phyloP scores from a whole-genome alignment of 1,140 invertebrate species.

The Aporrectodea caliginosa region DNA sequence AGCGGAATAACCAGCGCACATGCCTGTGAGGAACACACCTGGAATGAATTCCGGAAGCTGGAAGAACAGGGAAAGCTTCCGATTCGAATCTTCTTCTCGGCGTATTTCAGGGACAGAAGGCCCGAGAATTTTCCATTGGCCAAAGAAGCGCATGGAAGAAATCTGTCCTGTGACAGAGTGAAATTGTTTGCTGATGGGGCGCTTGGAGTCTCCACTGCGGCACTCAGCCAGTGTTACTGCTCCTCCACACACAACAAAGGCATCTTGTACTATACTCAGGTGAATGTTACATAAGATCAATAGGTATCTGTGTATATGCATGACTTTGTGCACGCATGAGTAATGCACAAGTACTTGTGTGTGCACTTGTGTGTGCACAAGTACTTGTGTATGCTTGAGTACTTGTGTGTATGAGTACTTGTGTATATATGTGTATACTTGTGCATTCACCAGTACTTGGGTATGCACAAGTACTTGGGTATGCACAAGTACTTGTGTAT shows the following conservation, averaged over 20 bases:
- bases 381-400: too few relatives aligned
- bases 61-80: slow-evolving; percentile 13
- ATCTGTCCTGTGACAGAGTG: slow-evolving; percentile 10
- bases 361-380: too few relatives aligned
- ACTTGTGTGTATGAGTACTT: too few relatives aligned
- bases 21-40: slow-evolving; percentile 20
- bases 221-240: slow-evolving; percentile 17
- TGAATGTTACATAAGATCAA: too few relatives aligned
- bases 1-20: slow-evolving; percentile 24
- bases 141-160: background rate
- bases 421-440: too few relatives aligned
- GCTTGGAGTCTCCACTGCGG: slow-evolving; percentile 13
- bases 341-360: too few relatives aligned
- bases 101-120: background rate
- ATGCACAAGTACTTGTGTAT: too few relatives aligned
- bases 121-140: background rate
- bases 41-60: slow-evolving; percentile 20
- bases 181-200: slow-evolving; percentile 26
- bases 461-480: too few relatives aligned
- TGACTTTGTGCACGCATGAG: too few relatives aligned
- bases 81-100: slow-evolving; percentile 22
- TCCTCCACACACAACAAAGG: background rate
- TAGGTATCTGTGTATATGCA: too few relatives aligned
- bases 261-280: background rate
- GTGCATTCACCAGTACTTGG: too few relatives aligned